phyloP scores from a whole-genome alignment of 2,888 invertebrate species.

The Isoperla grammatica region DNA sequence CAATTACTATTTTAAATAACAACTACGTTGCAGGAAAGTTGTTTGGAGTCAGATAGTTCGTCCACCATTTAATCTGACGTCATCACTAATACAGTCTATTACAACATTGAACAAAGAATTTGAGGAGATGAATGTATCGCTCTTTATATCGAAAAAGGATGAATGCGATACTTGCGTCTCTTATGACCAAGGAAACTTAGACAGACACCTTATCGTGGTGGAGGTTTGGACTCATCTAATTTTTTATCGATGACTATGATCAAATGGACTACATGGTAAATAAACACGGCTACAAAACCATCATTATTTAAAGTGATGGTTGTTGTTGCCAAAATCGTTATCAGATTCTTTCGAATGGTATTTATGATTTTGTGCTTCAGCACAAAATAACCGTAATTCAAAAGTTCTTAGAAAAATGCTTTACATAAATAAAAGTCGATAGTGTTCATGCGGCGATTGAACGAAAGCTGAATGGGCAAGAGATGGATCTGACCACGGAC shows the following conservation, averaged over 20 bases:
- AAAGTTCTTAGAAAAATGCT: slow-evolving; percentile 32
- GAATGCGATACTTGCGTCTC: slow-evolving; percentile 32
- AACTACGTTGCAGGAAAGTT: no score
- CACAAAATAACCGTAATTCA: slow-evolving; percentile 26
- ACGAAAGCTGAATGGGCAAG: slow-evolving; percentile 22
- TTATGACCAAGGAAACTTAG: slow-evolving; percentile 30
- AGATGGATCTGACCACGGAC: slow-evolving; percentile 26
- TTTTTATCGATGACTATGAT: slow-evolving; percentile 30
- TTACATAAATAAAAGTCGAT: slow-evolving; percentile 35
- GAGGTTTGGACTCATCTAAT: slow-evolving; percentile 31
- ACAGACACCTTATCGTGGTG: slow-evolving; percentile 27
- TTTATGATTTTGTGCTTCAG: slow-evolving; percentile 26
- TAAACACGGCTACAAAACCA: not conserved
- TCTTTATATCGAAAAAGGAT: slow-evolving; percentile 34
- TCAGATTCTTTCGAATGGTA: slow-evolving; percentile 27
- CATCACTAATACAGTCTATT: no score
- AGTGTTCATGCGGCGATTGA: slow-evolving; percentile 30
- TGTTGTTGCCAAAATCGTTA: slow-evolving; percentile 32
- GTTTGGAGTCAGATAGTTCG: no score
- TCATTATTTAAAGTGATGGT: slow-evolving; percentile 30
- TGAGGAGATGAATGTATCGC: slow-evolving; percentile 11
- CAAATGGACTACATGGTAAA: not conserved
- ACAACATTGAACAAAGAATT: slow-evolving; percentile 1
- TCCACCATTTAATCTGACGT: no score
- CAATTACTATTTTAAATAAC: no score